Conservation (phyloP, 2,888 invertebrate species). For the Elgonia sp. region DNA sequence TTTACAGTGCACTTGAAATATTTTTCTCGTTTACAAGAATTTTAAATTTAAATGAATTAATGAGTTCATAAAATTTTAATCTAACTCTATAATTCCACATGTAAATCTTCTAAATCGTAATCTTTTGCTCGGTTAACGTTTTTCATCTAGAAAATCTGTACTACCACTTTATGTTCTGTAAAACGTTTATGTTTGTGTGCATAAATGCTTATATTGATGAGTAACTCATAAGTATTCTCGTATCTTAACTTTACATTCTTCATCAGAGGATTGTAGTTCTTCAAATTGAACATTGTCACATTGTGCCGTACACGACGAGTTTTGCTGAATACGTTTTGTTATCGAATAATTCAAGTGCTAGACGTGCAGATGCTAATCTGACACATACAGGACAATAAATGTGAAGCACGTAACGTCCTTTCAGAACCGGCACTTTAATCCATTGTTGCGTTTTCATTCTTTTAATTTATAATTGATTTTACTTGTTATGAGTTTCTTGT, state of each 20-base stretch:
- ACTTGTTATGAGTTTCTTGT: neutral
- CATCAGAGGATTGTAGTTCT: constrained; percentile 45
- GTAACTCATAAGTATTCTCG: constrained; percentile 43
- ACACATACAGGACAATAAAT: constrained; percentile 50
- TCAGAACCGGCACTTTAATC: constrained; percentile 30
- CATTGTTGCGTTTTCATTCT: constrained; percentile 1
- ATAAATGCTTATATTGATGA: too few species aligned
- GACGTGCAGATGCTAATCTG: constrained; percentile 67
- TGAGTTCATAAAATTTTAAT: too few species aligned
- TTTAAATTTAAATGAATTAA: too few species aligned
- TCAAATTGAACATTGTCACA: constrained; percentile 51
- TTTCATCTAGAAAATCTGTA: too few species aligned
- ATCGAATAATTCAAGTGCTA: constrained; percentile 63
- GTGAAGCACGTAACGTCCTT: constrained; percentile 38
- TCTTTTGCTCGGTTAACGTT: too few species aligned
- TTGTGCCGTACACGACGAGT: constrained; percentile 42
- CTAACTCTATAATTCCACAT: too few species aligned
- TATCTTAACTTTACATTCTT: constrained; percentile 50
- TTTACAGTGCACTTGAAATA: too few species aligned
- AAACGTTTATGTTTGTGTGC: too few species aligned
- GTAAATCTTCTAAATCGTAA: too few species aligned
- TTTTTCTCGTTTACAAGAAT: too few species aligned
- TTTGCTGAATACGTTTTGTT: constrained; percentile 67
- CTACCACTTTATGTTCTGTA: too few species aligned
- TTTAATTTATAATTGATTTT: constrained; percentile 22